phyloP scores from a whole-genome alignment of 2,797 vertebrate genomes.

The Diplodus sargus region DNA sequence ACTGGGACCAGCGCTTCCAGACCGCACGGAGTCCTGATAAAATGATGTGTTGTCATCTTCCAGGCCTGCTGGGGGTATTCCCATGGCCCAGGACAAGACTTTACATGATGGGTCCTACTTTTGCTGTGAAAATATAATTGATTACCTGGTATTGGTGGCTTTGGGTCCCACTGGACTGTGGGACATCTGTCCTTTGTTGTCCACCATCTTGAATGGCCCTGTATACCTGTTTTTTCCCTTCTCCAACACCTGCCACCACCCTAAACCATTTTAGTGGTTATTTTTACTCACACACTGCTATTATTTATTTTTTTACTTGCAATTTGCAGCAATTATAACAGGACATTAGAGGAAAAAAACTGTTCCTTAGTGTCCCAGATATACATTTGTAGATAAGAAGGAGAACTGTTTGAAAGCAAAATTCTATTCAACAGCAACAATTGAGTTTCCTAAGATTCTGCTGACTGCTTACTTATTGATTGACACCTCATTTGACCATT shows the following conservation, averaged over 20 bases:
- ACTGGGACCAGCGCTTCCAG: slow-evolving; percentile 64
- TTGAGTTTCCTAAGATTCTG: too few species aligned
- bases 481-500: too few species aligned
- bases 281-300: not conserved
- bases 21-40: slow-evolving; percentile 59
- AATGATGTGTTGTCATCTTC: slow-evolving; percentile 68
- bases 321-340: too few species aligned
- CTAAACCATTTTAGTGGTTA: not conserved
- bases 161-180: slow-evolving; percentile 35
- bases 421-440: too few species aligned
- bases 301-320: not conserved
- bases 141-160: slow-evolving; percentile 49
- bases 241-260: not conserved
- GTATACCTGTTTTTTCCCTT: not conserved
- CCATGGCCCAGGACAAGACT: slow-evolving; percentile 40
- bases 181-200: slow-evolving; percentile 50
- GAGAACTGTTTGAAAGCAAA: too few species aligned
- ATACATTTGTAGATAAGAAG: too few species aligned
- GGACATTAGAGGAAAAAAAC: too few species aligned
- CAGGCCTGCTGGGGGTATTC: slow-evolving; percentile 42
- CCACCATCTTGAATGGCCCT: slow-evolving; percentile 1
- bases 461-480: too few species aligned
- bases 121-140: slow-evolving; percentile 54
- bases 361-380: too few species aligned
- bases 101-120: slow-evolving; percentile 47